Percentiles rank a stretch among this genome's conserved stretches.
Conservation (phyloP, 2,888 invertebrate species). For the Linnaemya vulpina region DNA sequence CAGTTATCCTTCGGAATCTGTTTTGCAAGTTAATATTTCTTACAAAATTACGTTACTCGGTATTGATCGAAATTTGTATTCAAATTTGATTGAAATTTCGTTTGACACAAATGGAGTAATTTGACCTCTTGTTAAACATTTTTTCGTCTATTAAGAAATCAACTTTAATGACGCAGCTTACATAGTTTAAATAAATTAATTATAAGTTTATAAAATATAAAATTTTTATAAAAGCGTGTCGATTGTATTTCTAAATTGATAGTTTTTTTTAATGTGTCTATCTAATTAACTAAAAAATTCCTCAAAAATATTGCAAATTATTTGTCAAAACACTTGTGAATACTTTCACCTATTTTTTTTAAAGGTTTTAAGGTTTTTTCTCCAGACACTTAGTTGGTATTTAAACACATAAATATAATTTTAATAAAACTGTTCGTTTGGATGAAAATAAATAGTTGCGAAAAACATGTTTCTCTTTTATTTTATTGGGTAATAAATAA, state of each 20-base stretch:
- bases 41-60: too few relatives aligned
- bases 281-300: background rate
- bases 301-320: background rate
- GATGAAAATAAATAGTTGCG: background rate
- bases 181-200: too few relatives aligned
- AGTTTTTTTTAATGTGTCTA: background rate
- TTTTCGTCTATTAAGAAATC: too few relatives aligned
- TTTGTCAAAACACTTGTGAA: constrained; percentile 14
- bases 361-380: background rate
- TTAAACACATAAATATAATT: background rate
- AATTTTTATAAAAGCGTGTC: too few relatives aligned
- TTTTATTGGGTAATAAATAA: background rate
- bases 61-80: too few relatives aligned
- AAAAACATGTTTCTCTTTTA: constrained; percentile 1
- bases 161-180: too few relatives aligned
- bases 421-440: background rate
- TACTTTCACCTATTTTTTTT: background rate
- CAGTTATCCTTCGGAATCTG: too few relatives aligned
- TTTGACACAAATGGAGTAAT: too few relatives aligned
- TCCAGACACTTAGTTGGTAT: background rate
- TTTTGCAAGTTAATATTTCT: too few relatives aligned
- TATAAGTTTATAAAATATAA: too few relatives aligned
- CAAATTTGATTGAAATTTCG: too few relatives aligned
- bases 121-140: too few relatives aligned
- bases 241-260: background rate